These are phyloP conservation scores for Bombylius major DNA, from an alignment of 2,888 invertebrate genomes.

Conservation along the genomic window DNA sequence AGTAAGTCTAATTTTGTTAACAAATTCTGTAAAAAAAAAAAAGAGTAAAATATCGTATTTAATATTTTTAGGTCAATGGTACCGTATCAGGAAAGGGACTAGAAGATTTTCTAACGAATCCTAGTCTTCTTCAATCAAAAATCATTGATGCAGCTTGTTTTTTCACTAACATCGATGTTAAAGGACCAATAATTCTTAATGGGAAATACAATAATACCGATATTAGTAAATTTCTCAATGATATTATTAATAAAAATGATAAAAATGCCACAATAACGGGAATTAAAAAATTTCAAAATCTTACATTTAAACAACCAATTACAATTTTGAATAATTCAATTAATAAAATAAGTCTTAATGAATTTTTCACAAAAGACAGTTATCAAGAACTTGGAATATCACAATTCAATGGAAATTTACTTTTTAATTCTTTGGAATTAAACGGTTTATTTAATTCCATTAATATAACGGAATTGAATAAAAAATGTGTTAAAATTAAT, in stretches of 20 bases:
- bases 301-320: conserved; percentile 33
- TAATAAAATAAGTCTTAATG: conserved; percentile 35
- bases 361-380: conserved; percentile 39
- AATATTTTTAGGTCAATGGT: conserved; percentile 37
- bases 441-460: conserved; percentile 35
- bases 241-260: conserved; percentile 38
- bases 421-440: conserved; percentile 37
- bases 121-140: conserved; percentile 36
- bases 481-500: conserved; percentile 33
- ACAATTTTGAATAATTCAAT: conserved; percentile 35
- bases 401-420: conserved; percentile 33
- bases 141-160: conserved; percentile 35
- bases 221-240: conserved; percentile 33
- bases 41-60: no score
- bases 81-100: conserved; percentile 35
- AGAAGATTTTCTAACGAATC: conserved; percentile 37
- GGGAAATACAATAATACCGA: conserved; percentile 33
- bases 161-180: conserved; percentile 39
- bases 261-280: conserved; percentile 32
- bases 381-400: conserved; percentile 37
- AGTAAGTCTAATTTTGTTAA: conserved; percentile 23
- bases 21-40: no score
- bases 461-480: conserved; percentile 35
- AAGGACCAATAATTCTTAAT: conserved; percentile 38
- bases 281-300: conserved; percentile 37